These are phyloP conservation scores for Embidobia sp. DNA, from an alignment of 2,888 invertebrate genomes.

Conservation along the genomic window DNA sequence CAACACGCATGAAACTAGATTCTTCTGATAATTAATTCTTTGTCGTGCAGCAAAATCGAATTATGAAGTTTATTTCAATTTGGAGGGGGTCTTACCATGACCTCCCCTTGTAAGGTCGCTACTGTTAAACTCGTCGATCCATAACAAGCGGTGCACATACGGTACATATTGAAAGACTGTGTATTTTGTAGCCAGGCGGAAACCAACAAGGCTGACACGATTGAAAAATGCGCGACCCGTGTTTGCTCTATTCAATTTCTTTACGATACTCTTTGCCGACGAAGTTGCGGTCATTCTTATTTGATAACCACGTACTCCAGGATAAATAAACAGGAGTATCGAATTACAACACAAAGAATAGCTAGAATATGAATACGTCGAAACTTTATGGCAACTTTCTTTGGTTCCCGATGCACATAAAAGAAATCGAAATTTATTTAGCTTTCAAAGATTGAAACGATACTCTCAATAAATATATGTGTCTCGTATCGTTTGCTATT, in stretches of 20 bases:
- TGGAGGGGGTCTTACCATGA: too few species aligned
- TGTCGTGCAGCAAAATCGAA: too few species aligned
- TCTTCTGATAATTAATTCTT: too few species aligned
- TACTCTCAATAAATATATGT: constrained; percentile 3
- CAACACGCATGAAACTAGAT: too few species aligned
- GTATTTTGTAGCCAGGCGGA: constrained; percentile 33
- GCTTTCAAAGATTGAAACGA: neutral
- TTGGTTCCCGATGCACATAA: constrained; percentile 9
- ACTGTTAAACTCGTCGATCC: constrained; percentile 45
- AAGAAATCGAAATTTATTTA: constrained; percentile 29
- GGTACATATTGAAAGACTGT: constrained; percentile 43
- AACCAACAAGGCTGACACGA: constrained; percentile 15
- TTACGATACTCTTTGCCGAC: constrained; percentile 24
- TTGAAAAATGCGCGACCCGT: constrained; percentile 45
- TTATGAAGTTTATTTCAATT: too few species aligned
- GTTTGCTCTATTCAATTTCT: constrained; percentile 57
- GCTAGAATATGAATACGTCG: constrained; percentile 25
- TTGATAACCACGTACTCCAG: constrained; percentile 50
- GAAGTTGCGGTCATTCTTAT: constrained; percentile 59
- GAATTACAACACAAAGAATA: constrained; percentile 49
- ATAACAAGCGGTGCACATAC: constrained; percentile 26
- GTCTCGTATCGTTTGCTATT: neutral
- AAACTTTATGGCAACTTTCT: constrained; percentile 22
- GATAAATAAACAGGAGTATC: constrained; percentile 57
- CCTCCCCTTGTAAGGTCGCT: constrained; percentile 55